These are phyloP conservation scores for Folsomia manolachei DNA, from an alignment of 2,888 invertebrate genomes.

Conservation along the genomic window DNA sequence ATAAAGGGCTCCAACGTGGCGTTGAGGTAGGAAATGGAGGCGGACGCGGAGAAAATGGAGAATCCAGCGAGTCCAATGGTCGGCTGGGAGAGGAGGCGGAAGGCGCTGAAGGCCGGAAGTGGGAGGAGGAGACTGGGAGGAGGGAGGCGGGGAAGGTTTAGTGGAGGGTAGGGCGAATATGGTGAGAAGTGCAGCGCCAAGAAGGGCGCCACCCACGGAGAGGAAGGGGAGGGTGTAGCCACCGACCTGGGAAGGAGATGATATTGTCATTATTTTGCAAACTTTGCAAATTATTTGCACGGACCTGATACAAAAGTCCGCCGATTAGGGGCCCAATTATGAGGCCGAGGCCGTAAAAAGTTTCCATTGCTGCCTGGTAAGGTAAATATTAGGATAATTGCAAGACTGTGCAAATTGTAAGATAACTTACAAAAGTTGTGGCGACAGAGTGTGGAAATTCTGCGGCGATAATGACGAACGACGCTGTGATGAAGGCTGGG, in stretches of 20 bases:
- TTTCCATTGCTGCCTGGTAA: slow-evolving; percentile 52
- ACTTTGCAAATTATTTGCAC: too few relatives aligned
- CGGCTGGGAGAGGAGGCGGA: slow-evolving; percentile 50
- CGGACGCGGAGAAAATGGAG: slow-evolving; percentile 53
- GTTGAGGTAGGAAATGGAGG: slow-evolving; percentile 58
- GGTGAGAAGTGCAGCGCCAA: slow-evolving; percentile 52
- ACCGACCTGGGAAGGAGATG: slow-evolving; percentile 50
- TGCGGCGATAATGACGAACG: slow-evolving; percentile 57
- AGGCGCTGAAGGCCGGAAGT: slow-evolving; percentile 33
- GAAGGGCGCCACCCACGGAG: slow-evolving; percentile 53
- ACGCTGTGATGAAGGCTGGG: slow-evolving; percentile 61
- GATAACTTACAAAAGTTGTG: slow-evolving; percentile 57
- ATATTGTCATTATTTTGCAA: too few relatives aligned
- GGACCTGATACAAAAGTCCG: slow-evolving; percentile 56
- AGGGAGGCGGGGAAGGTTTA: background rate
- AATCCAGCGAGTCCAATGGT: slow-evolving; percentile 53
- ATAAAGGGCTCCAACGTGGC: slow-evolving; percentile 61
- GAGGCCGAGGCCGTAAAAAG: slow-evolving; percentile 58
- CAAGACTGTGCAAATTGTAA: background rate
- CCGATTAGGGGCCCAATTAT: slow-evolving; percentile 60
- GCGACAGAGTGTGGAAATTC: slow-evolving; percentile 57
- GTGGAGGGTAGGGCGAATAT: slow-evolving; percentile 51
- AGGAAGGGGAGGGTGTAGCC: slow-evolving; percentile 55
- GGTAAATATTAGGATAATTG: background rate
- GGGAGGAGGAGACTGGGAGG: background rate